These are phyloP conservation scores for Tetropium fuscum DNA, from an alignment of 2,888 invertebrate genomes.

Conservation along the genomic window DNA sequence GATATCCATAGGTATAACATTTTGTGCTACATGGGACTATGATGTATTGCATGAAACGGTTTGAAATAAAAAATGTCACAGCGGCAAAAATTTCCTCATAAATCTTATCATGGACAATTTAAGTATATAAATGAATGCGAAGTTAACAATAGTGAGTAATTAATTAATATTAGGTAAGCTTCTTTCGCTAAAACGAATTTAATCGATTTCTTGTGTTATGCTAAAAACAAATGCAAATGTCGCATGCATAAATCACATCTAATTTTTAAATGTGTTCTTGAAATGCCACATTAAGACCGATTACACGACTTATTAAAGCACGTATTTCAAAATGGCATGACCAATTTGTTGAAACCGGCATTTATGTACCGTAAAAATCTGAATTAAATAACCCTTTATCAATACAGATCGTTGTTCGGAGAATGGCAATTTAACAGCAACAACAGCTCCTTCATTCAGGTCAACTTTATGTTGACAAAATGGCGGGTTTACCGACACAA, in stretches of 20 bases:
- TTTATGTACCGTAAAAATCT: constrained; percentile 23
- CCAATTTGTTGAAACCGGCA: constrained; percentile 17
- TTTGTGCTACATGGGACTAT: too few relatives aligned
- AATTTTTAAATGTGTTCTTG: constrained; percentile 3
- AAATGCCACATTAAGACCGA: constrained; percentile 3
- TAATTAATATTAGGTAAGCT: too few relatives aligned
- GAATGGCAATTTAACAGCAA: constrained; percentile 18
- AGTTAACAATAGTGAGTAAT: too few relatives aligned
- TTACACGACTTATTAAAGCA: constrained; percentile 2
- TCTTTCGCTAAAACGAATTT: too few relatives aligned
- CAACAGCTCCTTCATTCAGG: constrained; percentile 7
- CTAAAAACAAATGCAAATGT: too few relatives aligned
- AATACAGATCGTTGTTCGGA: constrained; percentile 22
- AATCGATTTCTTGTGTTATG: too few relatives aligned
- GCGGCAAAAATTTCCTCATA: too few relatives aligned
- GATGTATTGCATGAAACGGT: too few relatives aligned
- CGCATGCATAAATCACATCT: background rate
- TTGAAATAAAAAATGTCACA: too few relatives aligned
- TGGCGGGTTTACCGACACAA: constrained; percentile 19
- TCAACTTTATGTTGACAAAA: constrained; percentile 18
- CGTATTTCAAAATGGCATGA: constrained; percentile 8
- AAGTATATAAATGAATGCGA: too few relatives aligned
- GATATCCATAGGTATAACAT: too few relatives aligned
- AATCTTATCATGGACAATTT: too few relatives aligned
- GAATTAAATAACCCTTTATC: constrained; percentile 19